A percentile compares a stretch with the other conserved stretches of the same genome.
Evolutionary conservation across 2,888 invertebrate species (phyloP).

Genomic region (Drosophila subsilvestris): DNA sequence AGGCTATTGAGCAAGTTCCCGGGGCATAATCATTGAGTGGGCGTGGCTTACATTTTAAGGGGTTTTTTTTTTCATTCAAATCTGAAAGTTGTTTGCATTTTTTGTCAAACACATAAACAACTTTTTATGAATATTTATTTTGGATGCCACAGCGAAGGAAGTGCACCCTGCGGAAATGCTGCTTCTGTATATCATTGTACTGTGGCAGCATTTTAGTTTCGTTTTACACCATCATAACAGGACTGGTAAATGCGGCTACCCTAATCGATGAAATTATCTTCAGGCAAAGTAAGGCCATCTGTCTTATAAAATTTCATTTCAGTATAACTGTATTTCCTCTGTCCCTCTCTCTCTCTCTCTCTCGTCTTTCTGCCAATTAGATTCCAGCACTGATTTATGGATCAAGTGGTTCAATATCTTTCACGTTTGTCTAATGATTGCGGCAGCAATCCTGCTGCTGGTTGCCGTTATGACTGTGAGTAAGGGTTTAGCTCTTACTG

Average conservation of each 20-base stretch:
- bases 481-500: background rate
- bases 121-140: constrained; percentile 8
- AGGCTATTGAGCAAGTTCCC: background rate
- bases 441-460: constrained; percentile 24
- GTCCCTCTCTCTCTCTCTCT: too few species aligned
- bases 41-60: background rate
- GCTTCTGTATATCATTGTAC: constrained; percentile 14
- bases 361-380: constrained; percentile 8
- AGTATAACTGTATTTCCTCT: too few species aligned
- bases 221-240: constrained; percentile 33
- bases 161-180: constrained; percentile 12
- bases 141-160: constrained; percentile 26
- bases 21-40: background rate
- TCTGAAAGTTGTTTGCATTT: constrained; percentile 9
- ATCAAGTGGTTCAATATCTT: constrained; percentile 34
- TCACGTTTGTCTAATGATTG: constrained; percentile 31
- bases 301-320: too few species aligned
- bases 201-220: constrained; percentile 33
- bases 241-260: constrained; percentile 31
- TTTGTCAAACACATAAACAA: constrained; percentile 14
- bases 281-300: constrained; percentile 17
- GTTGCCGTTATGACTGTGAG: constrained; percentile 23
- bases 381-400: constrained; percentile 2
- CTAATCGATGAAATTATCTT: constrained; percentile 21
- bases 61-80: background rate